These are phyloP conservation scores for Leptobrachium ailaonicum DNA, from an alignment of 2,113 vertebrate species.

Conservation along the genomic window DNA sequence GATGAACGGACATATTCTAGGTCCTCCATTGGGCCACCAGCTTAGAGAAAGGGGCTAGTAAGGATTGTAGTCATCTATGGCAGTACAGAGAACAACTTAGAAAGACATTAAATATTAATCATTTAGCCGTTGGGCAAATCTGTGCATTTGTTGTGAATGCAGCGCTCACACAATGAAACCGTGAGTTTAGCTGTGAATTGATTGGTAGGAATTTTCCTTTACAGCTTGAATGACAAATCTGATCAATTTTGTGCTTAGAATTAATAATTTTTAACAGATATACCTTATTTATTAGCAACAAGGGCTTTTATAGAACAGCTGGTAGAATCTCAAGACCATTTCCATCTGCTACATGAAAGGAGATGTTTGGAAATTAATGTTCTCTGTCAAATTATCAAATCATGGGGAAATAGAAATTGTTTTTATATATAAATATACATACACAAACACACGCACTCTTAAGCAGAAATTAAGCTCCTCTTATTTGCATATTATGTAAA, in stretches of 20 bases:
- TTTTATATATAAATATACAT: too few relatives aligned
- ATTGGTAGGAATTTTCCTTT: background rate
- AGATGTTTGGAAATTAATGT: too few relatives aligned
- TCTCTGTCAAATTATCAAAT: too few relatives aligned
- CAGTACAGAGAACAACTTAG: constrained; percentile 45
- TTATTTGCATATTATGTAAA: too few relatives aligned
- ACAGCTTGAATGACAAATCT: too few relatives aligned
- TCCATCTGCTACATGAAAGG: too few relatives aligned
- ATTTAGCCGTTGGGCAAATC: constrained; percentile 47
- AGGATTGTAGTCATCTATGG: constrained; percentile 30
- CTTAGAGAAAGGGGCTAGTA: constrained; percentile 18
- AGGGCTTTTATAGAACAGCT: background rate
- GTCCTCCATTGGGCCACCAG: constrained; percentile 15
- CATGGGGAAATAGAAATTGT: too few relatives aligned
- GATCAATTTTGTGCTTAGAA: background rate
- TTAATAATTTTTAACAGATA: background rate
- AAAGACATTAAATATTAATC: constrained; percentile 47
- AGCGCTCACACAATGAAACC: constrained; percentile 34
- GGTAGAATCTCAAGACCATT: background rate
- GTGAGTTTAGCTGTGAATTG: constrained; percentile 28
- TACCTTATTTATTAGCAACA: background rate
- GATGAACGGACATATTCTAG: background rate
- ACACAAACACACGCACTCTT: too few relatives aligned
- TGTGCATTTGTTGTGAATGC: constrained; percentile 48
- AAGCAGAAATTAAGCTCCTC: too few relatives aligned